Conservation (phyloP, 2,888 invertebrate species). For the Aquatica leii region DNA sequence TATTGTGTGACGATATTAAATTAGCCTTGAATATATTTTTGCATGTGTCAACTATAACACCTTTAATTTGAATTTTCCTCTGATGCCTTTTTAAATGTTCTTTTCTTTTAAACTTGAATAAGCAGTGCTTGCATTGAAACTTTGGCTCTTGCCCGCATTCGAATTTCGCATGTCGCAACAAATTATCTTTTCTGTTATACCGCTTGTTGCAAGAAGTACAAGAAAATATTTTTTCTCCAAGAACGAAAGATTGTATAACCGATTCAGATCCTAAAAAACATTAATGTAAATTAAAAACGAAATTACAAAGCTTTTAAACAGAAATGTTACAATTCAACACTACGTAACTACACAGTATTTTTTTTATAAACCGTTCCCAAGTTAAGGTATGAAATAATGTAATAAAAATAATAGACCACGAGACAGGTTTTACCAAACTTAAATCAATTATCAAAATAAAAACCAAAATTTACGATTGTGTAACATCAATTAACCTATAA, state of each 20-base stretch:
- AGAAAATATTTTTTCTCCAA: neutral
- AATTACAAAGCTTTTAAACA: too few species aligned
- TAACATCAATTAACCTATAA: too few species aligned
- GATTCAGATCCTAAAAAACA: neutral
- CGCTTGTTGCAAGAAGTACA: constrained; percentile 27
- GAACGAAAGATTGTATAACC: neutral
- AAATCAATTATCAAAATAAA: too few species aligned
- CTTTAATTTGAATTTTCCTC: neutral
- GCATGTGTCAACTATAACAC: constrained; percentile 1
- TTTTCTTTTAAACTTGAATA: constrained; percentile 30
- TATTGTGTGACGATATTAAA: too few species aligned
- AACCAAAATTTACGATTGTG: too few species aligned
- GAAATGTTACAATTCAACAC: too few species aligned
- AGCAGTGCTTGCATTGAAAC: constrained; percentile 29
- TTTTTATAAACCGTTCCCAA: too few species aligned
- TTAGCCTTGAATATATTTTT: constrained; percentile 1
- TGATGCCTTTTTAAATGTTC: constrained; percentile 32
- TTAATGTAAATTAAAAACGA: neutral
- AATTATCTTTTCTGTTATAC: constrained; percentile 35
- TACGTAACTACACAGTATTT: too few species aligned
- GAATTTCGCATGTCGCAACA: constrained; percentile 41
- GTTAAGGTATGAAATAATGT: too few species aligned
- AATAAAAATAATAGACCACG: too few species aligned
- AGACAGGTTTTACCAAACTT: too few species aligned
- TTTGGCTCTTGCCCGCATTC: constrained; percentile 44